Base-by-base conservation (phyloP, 1,140 invertebrate species). In the Zaprionus africanus region DNA sequence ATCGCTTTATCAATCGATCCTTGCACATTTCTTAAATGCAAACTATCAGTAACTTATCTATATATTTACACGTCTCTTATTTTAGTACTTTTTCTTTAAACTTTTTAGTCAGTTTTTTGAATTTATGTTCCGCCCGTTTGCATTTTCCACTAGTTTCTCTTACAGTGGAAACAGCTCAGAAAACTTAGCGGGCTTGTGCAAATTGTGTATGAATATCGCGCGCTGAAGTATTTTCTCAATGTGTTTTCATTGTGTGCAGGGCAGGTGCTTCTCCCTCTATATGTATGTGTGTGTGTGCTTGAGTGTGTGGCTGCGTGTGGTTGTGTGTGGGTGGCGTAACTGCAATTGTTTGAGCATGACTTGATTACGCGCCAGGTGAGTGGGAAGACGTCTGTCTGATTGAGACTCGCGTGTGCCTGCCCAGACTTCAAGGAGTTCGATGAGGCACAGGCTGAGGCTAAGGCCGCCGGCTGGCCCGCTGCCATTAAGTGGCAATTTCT, bases 401-500 rank as follows among this genome's bases (percentile, higher is more conserved):
- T 74, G 71, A 49, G 61, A 36, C 36, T 72, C 43, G 63, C 69
- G 56, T 67, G 19, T 19, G 36, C 24, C 38, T 24, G 15, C 12
- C 13, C 49, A n/a, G 28, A 58, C 60, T 70, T 76, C 13, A 65
- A 65, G 13, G 24, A 12, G 46, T 46, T 70, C 65, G 41, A 71
- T 65, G 54, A 13, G 73, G 15, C 53, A 17, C 54, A 58, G 26
- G 22, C 22, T 22, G 1, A 26, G 41, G 15, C 22, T 26, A 12
- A 54, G 34, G 34, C 41, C 58, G 49, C 71, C 26, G n/a, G 36
- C 57, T 46, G 28, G 51, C 56, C 19, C 36, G 61, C 60, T 78
- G 76, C 56, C 73, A 71, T 76, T 76, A 72, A 79, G 67, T 79
- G 77, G 76, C 74, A 43, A 68, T 79, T 64, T 64, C 74, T 79